A percentile compares a stretch with the other conserved stretches of the same genome.
These are phyloP conservation scores for Anas platyrhynchos DNA, from an alignment of 2,113 vertebrate genomes.

Conservation along the genomic window DNA sequence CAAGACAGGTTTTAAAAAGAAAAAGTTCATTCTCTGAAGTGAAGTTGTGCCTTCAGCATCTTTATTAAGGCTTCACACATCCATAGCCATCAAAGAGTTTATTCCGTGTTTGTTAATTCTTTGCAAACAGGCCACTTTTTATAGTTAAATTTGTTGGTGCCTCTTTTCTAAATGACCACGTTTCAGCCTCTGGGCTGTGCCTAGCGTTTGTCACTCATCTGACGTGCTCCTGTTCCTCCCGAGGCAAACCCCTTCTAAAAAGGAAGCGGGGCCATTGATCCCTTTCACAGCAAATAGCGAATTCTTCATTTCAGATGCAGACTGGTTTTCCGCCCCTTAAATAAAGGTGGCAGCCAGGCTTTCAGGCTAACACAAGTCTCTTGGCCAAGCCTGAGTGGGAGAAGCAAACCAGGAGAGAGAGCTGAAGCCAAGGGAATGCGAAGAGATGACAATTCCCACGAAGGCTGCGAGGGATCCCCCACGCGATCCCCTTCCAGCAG, in stretches of 20 bases:
- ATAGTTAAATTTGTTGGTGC: neutral
- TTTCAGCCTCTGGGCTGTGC: neutral
- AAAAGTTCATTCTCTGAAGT: neutral
- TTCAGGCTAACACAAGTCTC: neutral
- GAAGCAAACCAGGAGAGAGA: neutral
- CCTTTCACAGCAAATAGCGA: neutral
- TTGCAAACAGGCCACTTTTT: neutral
- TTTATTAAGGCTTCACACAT: neutral
- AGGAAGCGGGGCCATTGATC: neutral
- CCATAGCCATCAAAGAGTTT: neutral
- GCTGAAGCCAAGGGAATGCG: accelerated
- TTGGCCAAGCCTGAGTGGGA: neutral
- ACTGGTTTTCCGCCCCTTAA: neutral
- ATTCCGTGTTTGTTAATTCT: neutral
- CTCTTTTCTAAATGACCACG: neutral
- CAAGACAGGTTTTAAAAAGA: neutral
- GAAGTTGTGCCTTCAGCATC: neutral
- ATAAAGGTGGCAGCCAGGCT: neutral
- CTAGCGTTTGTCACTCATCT: neutral
- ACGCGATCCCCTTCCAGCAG: neutral
- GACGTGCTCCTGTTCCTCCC: neutral
- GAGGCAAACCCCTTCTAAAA: neutral
- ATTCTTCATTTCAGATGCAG: neutral
- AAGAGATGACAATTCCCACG: neutral
- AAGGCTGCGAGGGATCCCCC: neutral